Base-by-base conservation (phyloP, 2,888 invertebrate genomes). In the Ceratothoa steindachneri region DNA sequence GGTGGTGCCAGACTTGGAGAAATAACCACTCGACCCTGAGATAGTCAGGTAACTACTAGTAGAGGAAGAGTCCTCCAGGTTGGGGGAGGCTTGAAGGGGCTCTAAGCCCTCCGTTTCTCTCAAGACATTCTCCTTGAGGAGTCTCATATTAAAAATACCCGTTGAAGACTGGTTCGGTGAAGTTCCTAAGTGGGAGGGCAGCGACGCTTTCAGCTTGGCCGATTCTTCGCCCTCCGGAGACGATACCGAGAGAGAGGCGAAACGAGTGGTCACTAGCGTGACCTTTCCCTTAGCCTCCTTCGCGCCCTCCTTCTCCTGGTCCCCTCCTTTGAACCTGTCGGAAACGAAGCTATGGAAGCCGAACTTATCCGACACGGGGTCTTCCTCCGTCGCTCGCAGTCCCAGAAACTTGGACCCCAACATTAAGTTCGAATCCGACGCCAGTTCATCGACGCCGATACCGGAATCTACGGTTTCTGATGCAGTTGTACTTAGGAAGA, bases 401-500 rank as follows among this genome's bases (percentile, higher is more conserved):
- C 79, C 72, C 30, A 76, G 72, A 66, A 76, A 68, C 68, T 74
- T 69, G 55, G 74, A 74, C 29, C 65, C 41, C 28, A 31, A 51
- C 30, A 74, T 74, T n/a, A n/a, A n/a, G 70, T 72, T 79, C 52
- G 72, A 77, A 71, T 79, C 79, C 41, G 76, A 73, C 69, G 69
- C 76, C 30, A 74, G 69, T 60, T 79, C 79, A 60, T 79, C 79
- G 67, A 74, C 72, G 51, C 79, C 79, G 53, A 79, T 79, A 29
- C 79, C 79, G 12, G 79, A 79, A 71, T 79, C 79, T 28, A 79
- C 71, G 28, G 79, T 79, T 68, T 79, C 79, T 51, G 79, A 79
- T 53, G 76, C 74, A 19, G 79, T 31, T 12, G 76, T 41, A 65
- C 74, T 76, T 53, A 79, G 74, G 52, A 73, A 73, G 27, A 30